Evolutionary conservation across 1,140 invertebrate species (phyloP), one percentile per base, ranked within the genome.

Genomic region (Mizuhopecten yessoensis): DNA sequence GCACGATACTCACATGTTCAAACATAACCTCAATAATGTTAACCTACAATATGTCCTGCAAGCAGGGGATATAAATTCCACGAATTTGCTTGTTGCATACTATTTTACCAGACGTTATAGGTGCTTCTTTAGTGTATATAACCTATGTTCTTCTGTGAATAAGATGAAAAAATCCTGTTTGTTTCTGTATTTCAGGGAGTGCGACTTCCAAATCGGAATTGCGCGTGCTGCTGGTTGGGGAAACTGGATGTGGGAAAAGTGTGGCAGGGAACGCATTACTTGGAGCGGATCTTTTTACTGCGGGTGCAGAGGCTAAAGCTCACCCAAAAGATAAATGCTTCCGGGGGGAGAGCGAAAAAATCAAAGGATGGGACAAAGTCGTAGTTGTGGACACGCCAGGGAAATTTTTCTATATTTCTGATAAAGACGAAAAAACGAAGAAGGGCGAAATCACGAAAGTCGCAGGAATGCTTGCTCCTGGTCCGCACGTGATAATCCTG

Each of bases 311-410:
- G 23, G 57, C 57, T 29, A 75, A 75, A 29, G 57, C 57, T 29
- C 11, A 29, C 23, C 57, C 57, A n/a, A 75, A 75, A 75, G 57
- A 75, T 0, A 75, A 75, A 75, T 75, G 57, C n/a, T 75, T 75
- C n/a, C 57, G 57, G 23, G 57, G 57, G n/a, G 57, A 75, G 57
- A 75, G 57, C 23, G 23, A 75, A n/a, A 75, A 75, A n/a, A 17
- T 75, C n/a, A 29, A 29, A 29, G 57, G 57, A 75, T 75, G 57
- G 57, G 57, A 75, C 3, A 75, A 75, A 75, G n/a, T 75, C n/a
- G 57, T 75, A 29, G 57, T 75, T 75, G 57, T 75, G n/a, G 57
- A 75, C n/a, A 75, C 57, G 23, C 57, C 57, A 9, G 57, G 57
- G 23, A 75, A 75, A 7, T 75, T 75, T 13, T 75, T 75, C 57